phyloP scores from a whole-genome alignment of 2,797 vertebrate genomes.

The Cynodonichthys magdalenae region DNA sequence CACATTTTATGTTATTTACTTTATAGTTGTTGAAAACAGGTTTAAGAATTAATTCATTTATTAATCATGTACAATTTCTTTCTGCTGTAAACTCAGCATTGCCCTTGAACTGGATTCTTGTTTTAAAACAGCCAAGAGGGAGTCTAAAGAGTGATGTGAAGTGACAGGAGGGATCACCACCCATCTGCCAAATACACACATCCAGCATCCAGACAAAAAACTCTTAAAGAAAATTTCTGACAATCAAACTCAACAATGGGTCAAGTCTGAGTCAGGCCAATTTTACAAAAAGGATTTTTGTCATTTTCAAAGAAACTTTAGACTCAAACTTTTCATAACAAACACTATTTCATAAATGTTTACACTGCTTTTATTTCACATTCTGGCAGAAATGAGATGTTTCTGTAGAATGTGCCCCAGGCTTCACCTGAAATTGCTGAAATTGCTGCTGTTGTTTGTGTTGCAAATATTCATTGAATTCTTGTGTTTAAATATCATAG shows the following conservation, averaged over 20 bases:
- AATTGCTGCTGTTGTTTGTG: no score
- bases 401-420: no score
- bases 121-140: constrained; percentile 50
- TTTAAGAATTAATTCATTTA: not conserved
- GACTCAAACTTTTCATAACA: no score
- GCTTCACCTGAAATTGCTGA: no score
- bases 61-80: constrained; percentile 16
- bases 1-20: not conserved
- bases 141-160: constrained; percentile 50
- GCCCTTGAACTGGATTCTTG: constrained; percentile 47
- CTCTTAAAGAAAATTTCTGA: constrained; percentile 9
- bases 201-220: constrained; percentile 37
- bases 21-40: not conserved
- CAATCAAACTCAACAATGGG: constrained; percentile 1
- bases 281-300: no score
- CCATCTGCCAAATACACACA: constrained; percentile 52
- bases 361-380: no score
- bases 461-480: no score
- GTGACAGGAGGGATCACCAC: constrained; percentile 51
- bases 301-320: no score
- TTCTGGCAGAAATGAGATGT: no score
- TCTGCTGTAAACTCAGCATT: constrained; percentile 13
- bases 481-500: no score
- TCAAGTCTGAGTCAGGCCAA: no score
- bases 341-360: no score